Percentiles rank a stretch among this genome's conserved stretches.
Evolutionary conservation across 1,140 invertebrate genomes (phyloP).

Genomic region (Nomia melanderi): DNA sequence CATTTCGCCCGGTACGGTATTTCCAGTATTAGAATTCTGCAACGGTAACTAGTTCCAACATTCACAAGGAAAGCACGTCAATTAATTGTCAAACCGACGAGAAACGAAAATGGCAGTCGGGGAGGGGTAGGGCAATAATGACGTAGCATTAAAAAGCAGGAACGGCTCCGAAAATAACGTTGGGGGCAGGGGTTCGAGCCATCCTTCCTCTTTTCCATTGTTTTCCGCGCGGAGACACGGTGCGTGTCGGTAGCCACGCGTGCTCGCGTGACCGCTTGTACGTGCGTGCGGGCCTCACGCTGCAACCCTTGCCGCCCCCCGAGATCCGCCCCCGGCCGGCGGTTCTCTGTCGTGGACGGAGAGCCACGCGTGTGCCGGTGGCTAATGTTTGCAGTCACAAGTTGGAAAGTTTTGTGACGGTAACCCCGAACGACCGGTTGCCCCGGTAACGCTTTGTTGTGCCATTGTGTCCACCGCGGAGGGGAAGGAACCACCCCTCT

Average conservation of each 20-base stretch:
- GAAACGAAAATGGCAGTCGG: not conserved
- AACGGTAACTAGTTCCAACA: too few relatives aligned
- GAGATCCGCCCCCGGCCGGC: too few relatives aligned
- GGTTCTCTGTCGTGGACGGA: conserved; percentile 30
- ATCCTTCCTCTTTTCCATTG: conserved; percentile 31
- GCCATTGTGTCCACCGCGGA: conserved; percentile 58
- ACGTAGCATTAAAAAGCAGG: conserved; percentile 7
- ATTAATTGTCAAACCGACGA: not conserved
- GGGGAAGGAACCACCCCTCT: conserved; percentile 20
- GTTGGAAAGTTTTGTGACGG: conserved; percentile 76
- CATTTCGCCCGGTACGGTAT: too few relatives aligned
- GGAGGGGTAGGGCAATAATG: not conserved
- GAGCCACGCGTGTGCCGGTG: conserved; percentile 55
- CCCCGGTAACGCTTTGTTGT: conserved; percentile 77
- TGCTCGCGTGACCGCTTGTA: conserved; percentile 56
- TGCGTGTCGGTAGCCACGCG: conserved; percentile 58
- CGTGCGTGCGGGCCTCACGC: conserved; percentile 53
- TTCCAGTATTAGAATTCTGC: too few relatives aligned
- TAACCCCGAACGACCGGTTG: conserved; percentile 69
- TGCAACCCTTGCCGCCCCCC: not conserved
- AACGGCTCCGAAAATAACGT: conserved; percentile 9
- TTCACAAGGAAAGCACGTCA: too few relatives aligned
- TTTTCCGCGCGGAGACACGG: conserved; percentile 48
- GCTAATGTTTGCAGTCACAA: conserved; percentile 70
- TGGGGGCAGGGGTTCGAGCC: not conserved